phyloP scores from a whole-genome alignment of 1,140 invertebrate species.

The Atopsyche davidsoni region DNA sequence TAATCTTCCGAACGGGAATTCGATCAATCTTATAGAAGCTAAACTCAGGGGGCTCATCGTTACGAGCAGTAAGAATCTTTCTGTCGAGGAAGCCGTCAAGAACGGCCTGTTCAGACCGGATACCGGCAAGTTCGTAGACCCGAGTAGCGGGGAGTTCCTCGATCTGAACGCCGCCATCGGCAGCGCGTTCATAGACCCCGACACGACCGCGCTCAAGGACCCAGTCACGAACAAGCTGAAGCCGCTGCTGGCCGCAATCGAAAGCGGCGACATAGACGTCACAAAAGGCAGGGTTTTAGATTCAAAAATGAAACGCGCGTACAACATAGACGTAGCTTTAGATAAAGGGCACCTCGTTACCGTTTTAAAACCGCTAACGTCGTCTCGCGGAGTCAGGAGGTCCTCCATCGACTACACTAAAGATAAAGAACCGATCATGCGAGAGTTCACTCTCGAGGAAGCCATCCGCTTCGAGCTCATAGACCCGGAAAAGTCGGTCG shows the following conservation, averaged over 20 bases:
- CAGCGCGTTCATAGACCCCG: slow-evolving; percentile 66
- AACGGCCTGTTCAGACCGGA: slow-evolving; percentile 70
- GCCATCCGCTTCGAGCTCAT: slow-evolving; percentile 71
- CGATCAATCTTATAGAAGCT: slow-evolving; percentile 65
- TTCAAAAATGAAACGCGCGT: slow-evolving; percentile 65
- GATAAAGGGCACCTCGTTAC: slow-evolving; percentile 68
- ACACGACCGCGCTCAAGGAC: slow-evolving; percentile 72
- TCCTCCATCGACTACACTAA: slow-evolving; percentile 41
- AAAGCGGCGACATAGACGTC: slow-evolving; percentile 73
- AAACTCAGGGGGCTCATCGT: slow-evolving; percentile 68
- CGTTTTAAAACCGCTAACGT: slow-evolving; percentile 62
- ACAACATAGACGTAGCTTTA: slow-evolving; percentile 68
- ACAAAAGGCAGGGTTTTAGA: slow-evolving; percentile 70
- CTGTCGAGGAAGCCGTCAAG: slow-evolving; percentile 71
- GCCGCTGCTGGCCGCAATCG: slow-evolving; percentile 66
- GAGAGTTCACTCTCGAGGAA: slow-evolving; percentile 71
- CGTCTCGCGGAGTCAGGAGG: slow-evolving; percentile 51
- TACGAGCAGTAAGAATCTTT: slow-evolving; percentile 60
- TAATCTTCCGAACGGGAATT: slow-evolving; percentile 54
- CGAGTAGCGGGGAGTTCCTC: slow-evolving; percentile 60
- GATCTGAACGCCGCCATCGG: slow-evolving; percentile 67
- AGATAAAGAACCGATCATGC: slow-evolving; percentile 48
- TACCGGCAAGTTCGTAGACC: slow-evolving; percentile 74
- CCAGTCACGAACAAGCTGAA: slow-evolving; percentile 65
- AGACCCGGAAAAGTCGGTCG: slow-evolving; percentile 65